Percentiles rank a stretch among this genome's conserved stretches.
Evolutionary conservation across 2,888 invertebrate species (phyloP).

Genomic region (Tubulanus polymorphus): DNA sequence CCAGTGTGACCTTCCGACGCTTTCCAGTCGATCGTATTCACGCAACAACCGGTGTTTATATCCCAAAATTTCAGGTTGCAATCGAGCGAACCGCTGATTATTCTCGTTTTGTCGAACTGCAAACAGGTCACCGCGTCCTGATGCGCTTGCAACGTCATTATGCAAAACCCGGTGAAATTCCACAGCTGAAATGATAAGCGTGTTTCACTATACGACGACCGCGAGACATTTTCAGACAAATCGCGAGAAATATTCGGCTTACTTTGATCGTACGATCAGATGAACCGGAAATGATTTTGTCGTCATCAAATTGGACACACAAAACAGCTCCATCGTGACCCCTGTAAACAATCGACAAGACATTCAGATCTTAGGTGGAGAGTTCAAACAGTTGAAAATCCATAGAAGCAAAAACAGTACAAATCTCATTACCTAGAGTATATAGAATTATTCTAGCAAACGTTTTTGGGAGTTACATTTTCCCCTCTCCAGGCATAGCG

Average conservation of each 20-base stretch:
- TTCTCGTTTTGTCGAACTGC: slow-evolving; percentile 54
- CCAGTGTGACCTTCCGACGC: slow-evolving; percentile 59
- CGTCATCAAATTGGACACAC: slow-evolving; percentile 54
- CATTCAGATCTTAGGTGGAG: too few relatives aligned
- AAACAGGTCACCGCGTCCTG: slow-evolving; percentile 58
- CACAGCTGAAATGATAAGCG: slow-evolving; percentile 50
- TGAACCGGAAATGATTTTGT: slow-evolving; percentile 55
- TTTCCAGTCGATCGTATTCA: slow-evolving; percentile 58
- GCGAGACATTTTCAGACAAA: too few relatives aligned
- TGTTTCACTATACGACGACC: too few relatives aligned
- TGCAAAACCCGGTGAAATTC: slow-evolving; percentile 53
- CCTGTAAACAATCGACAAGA: slow-evolving; percentile 27
- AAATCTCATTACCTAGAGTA: background rate
- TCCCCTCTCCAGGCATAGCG: too few relatives aligned
- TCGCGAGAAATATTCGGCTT: too few relatives aligned
- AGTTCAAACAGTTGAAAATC: too few relatives aligned
- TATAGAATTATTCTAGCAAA: too few relatives aligned
- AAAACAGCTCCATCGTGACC: slow-evolving; percentile 57
- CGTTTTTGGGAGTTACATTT: too few relatives aligned
- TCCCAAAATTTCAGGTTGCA: slow-evolving; percentile 58
- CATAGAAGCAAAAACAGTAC: too few relatives aligned
- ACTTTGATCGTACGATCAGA: slow-evolving; percentile 56
- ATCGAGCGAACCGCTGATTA: slow-evolving; percentile 58
- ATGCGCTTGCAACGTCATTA: slow-evolving; percentile 55
- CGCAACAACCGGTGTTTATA: slow-evolving; percentile 52